These are phyloP conservation scores for Clarias macrocephalus DNA, from an alignment of 2,113 vertebrate genomes.

Conservation along the genomic window DNA sequence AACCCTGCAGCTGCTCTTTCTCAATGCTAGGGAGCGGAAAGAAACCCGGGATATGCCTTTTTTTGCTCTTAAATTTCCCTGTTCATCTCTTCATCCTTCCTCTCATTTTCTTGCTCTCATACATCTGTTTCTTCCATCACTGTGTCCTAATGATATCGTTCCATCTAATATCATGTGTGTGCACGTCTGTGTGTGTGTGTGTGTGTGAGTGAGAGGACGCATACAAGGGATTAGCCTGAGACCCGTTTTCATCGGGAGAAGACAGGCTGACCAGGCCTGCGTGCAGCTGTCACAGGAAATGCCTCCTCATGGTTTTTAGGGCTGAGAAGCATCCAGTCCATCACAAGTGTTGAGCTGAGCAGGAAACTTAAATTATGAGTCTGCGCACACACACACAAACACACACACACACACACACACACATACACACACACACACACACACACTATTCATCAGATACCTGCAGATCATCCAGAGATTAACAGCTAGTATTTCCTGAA, in stretches of 20 bases:
- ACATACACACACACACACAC: too few relatives aligned
- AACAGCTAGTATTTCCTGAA: slow-evolving; percentile 2
- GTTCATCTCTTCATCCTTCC: slow-evolving; percentile 58
- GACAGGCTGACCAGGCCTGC: slow-evolving; percentile 49
- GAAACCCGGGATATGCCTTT: slow-evolving; percentile 28
- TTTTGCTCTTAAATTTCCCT: slow-evolving; percentile 29
- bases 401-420: too few relatives aligned
- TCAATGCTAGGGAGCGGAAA: slow-evolving; percentile 47
- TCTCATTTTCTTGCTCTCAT: slow-evolving; percentile 57
- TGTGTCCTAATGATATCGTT: slow-evolving; percentile 34
- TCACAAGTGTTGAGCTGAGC: slow-evolving; percentile 24
- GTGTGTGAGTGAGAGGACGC: slow-evolving; percentile 34
- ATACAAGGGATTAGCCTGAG: slow-evolving; percentile 14
- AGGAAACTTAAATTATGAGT: slow-evolving; percentile 8
- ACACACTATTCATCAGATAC: neutral
- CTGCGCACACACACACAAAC: neutral
- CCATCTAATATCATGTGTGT: slow-evolving; percentile 31
- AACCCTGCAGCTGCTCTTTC: slow-evolving; percentile 73
- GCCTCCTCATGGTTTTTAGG: slow-evolving; percentile 54
- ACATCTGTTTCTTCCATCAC: slow-evolving; percentile 40
- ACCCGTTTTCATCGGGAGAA: slow-evolving; percentile 45
- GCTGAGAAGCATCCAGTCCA: slow-evolving; percentile 18
- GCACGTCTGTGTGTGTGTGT: slow-evolving; percentile 31
- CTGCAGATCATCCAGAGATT: neutral
- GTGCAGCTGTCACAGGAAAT: slow-evolving; percentile 62